Percentiles rank a stretch among this genome's conserved stretches.
phyloP scores from a whole-genome alignment of 2,113 vertebrate species.

The Rhagologus leucostigma region DNA sequence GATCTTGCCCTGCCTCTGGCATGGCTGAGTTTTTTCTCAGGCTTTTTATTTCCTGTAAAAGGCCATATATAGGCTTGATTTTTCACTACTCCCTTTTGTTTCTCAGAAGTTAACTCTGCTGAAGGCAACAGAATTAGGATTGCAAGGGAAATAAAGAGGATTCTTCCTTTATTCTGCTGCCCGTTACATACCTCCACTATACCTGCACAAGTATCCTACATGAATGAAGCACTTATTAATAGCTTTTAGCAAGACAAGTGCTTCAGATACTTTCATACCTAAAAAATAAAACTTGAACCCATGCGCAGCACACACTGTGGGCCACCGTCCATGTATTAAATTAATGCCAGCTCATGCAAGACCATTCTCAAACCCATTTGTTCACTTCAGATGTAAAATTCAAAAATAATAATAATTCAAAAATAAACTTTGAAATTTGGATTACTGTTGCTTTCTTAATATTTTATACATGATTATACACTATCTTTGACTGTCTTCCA shows the following conservation, averaged over 20 bases:
- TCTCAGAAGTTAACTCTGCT: background rate
- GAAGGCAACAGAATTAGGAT: background rate
- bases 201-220: background rate
- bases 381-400: background rate
- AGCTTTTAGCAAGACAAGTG: background rate
- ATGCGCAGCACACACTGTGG: accelerated
- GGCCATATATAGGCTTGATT: background rate
- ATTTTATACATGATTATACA: background rate
- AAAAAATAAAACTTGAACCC: background rate
- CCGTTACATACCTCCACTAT: background rate
- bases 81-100: background rate
- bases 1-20: background rate
- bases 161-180: background rate
- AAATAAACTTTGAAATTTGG: background rate
- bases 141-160: background rate
- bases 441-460: background rate
- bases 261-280: background rate
- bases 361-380: background rate
- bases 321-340: background rate
- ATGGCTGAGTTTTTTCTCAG: background rate
- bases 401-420: background rate
- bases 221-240: background rate
- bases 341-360: background rate
- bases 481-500: background rate
- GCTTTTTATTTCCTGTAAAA: background rate